A percentile compares a stretch with the other conserved stretches of the same genome.
Evolutionary conservation across 2,797 vertebrate species (phyloP).

Genomic region (Dromococcyx pavoninus): DNA sequence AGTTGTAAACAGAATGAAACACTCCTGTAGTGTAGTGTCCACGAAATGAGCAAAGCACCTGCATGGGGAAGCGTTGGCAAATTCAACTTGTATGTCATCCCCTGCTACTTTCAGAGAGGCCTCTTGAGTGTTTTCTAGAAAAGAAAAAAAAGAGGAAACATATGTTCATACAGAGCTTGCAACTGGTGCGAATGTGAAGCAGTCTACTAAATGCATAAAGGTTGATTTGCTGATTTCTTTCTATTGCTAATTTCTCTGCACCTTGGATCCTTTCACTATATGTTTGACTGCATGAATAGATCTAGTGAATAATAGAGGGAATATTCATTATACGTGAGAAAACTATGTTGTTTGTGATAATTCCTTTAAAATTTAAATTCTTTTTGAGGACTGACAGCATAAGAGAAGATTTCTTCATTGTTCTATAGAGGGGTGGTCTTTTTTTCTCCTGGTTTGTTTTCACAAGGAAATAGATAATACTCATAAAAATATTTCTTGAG

Average conservation of each 20-base stretch:
- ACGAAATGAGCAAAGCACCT: constrained; percentile 16
- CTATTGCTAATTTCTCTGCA: constrained; percentile 5
- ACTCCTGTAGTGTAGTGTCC: constrained; percentile 17
- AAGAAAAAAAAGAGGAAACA: neutral
- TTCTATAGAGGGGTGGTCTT: neutral
- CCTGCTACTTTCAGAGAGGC: neutral
- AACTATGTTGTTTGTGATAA: neutral
- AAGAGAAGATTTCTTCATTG: constrained; percentile 25
- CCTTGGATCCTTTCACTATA: neutral
- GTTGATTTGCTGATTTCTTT: constrained; percentile 32
- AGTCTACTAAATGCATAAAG: constrained; percentile 21
- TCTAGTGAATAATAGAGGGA: constrained; percentile 18
- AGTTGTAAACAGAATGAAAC: constrained; percentile 45
- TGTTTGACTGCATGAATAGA: constrained; percentile 39
- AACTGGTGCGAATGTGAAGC: neutral
- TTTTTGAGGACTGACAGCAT: neutral
- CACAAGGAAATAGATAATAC: neutral
- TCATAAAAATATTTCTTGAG: neutral
- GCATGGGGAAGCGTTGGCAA: constrained; percentile 18
- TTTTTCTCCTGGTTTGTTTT: neutral
- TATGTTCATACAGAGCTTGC: constrained; percentile 35
- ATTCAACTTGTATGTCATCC: neutral
- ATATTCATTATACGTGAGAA: constrained; percentile 39
- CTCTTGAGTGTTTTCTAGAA: constrained; percentile 25
- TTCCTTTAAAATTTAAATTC: constrained; percentile 4